These are phyloP conservation scores for Cliona cf. orientalis DNA, from an alignment of 37 sponge, comb jelly and placozoan species.

Conservation along the genomic window DNA sequence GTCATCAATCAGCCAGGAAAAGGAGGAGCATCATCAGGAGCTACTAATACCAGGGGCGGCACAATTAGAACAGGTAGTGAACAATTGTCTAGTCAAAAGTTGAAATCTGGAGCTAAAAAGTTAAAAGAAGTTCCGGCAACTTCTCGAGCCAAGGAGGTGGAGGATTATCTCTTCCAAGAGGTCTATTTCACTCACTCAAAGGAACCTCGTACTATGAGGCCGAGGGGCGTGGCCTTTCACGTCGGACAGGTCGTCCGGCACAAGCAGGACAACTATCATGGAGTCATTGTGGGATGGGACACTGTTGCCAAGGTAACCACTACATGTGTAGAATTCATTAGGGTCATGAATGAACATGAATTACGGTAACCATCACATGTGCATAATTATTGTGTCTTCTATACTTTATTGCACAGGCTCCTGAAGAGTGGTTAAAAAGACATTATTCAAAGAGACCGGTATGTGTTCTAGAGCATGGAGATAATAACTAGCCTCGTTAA, in stretches of 20 bases:
- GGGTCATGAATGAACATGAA: background rate
- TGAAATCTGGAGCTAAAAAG: too few relatives aligned
- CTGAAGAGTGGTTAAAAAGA: conserved; percentile 62
- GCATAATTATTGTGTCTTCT: background rate
- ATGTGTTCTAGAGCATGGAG: background rate
- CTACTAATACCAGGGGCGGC: too few relatives aligned
- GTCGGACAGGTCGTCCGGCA: conserved; percentile 83
- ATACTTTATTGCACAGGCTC: conserved; percentile 43
- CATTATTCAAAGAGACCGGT: conserved; percentile 38
- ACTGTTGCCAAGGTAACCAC: conserved; percentile 56
- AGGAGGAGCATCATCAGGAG: too few relatives aligned
- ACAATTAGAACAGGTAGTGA: too few relatives aligned
- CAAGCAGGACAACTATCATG: conserved; percentile 53
- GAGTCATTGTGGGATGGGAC: conserved; percentile 91
- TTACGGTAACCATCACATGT: background rate
- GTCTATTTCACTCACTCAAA: conserved; percentile 80
- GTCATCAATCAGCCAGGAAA: background rate
- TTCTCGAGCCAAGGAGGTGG: too few relatives aligned
- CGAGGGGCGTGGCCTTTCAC: conserved; percentile 41
- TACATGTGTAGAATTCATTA: background rate
- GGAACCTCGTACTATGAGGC: conserved; percentile 36
- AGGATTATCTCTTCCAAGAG: conserved; percentile 43
- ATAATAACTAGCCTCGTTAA: too few relatives aligned
- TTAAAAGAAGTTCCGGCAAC: too few relatives aligned
- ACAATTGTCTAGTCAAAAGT: too few relatives aligned